Base-by-base conservation (phyloP, 1,140 invertebrate genomes). In the Pseudomyrmex dendroicus region DNA sequence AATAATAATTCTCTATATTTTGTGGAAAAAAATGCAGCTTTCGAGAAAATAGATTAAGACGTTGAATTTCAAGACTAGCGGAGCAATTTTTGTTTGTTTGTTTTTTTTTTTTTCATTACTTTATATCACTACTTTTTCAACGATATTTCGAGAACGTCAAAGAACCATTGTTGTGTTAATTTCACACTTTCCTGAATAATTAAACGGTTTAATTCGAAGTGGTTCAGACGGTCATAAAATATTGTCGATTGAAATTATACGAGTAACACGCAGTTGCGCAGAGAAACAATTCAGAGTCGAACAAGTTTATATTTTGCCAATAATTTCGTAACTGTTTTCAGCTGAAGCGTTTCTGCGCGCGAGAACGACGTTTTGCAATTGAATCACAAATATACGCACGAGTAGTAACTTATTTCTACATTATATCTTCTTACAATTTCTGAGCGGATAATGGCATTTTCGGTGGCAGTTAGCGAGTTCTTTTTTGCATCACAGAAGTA, bases 391-490 rank as follows among this genome's bases (percentile, higher is more conserved):
- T 48, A 12, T 70, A 80, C 70, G 35, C 35, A 35, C 3, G 35
- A 35, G 35, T 35, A 7, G 35, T 35, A 35, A 35, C 76, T 80
- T 80, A 70, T 25, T 25, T 8, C 13, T 80, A 80, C 35, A 59
- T 13, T 46, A 1, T 25, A 59, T 72, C 35, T 35, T 35, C 35
- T 35, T 35, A 35, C 5, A 7, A 25, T 70, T 72, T 44, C 1
- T 25, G 44, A 61, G 44, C 76, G 66, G 76, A 80, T 80, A 72
- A 78, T 84, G 82, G 82, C 82, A 84, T 84, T 63, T 54, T 67
- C 52, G 62, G 85, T 87, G 85, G 86, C 82, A 87, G 85, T 87
- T 82, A 82, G 85, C 86, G 85, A 87, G 86, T 61, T 59, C 13
- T 25, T 61, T 13, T 73, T 46, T 0, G 5, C 5, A 50, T 17